Evolutionary conservation across 2,888 invertebrate species (phyloP), one percentile per base, ranked within the genome.

Genomic region (Tinea pellionella): DNA sequence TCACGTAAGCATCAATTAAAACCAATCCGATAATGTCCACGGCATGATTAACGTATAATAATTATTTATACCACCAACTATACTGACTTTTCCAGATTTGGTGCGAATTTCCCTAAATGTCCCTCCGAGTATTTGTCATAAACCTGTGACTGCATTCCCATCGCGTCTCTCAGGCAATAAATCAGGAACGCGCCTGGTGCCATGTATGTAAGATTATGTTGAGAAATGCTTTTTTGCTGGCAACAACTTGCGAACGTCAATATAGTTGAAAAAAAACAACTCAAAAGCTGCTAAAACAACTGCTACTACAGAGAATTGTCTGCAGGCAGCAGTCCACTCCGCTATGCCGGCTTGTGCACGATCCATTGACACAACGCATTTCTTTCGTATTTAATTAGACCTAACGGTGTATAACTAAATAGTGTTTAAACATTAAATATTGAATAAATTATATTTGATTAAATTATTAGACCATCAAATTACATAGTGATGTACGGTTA

Each of bases 171-270:
- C 13, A 51, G 15, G 66, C 62, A 66, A 66, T 68, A 67, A 67
- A 67, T 64, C 64, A 66, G 65, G 65, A 65, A 67, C 63, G 65
- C 63, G 61, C 62, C 63, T 62, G 63, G 13, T 18, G 63, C 67
- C 66, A 62, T 67, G 29, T 66, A 62, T 65, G 29, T 66, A 15
- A 9, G 63, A 58, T 51, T 61, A 63, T 70, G 67, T 65, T 65
- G 67, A 68, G 69, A 69, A 58, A 47, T 62, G 62, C 60, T 63
- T 70, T 71, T 70, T 71, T 68, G 65, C 66, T 64, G 65, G 62
- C 66, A 65, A 64, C 63, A 62, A 58, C n/a, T 53, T 4, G 24
- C 18, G 53, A 18, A n/a, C 53, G 58, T 63, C 63, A 65, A 63
- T 61, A 61, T 63, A 47, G 47, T 1, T 13, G n/a, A 30, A 24